A percentile compares a stretch with the other conserved stretches of the same genome.
Evolutionary conservation across 2,113 vertebrate species (phyloP).

Genomic region (Coracopsis vasa): DNA sequence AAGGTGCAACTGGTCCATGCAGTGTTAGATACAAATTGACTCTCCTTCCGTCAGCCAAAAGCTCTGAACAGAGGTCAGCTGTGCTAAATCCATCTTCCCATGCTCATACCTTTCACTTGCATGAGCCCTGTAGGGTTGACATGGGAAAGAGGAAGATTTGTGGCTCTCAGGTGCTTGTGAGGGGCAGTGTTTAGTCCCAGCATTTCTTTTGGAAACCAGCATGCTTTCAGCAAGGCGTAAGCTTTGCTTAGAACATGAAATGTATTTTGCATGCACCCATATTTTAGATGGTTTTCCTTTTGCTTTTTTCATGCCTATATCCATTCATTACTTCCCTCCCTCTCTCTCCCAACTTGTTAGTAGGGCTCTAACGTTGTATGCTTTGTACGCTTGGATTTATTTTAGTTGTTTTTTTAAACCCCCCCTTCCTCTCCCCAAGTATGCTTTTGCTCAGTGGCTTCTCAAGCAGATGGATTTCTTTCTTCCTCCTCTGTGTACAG

Average conservation of each 20-base stretch:
- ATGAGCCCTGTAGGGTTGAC: background rate
- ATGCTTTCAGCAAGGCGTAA: background rate
- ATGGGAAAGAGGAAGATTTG: background rate
- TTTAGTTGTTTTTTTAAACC: background rate
- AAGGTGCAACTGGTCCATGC: rapidly evolving
- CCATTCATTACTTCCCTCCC: background rate
- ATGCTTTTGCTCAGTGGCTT: background rate
- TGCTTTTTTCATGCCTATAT: background rate
- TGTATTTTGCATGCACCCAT: background rate
- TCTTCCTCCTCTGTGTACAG: background rate
- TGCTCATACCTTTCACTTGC: background rate
- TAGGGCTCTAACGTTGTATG: background rate
- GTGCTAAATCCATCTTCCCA: background rate
- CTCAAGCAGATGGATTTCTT: background rate
- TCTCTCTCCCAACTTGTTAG: background rate
- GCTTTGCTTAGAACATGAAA: background rate
- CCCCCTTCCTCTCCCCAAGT: background rate
- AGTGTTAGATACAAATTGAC: background rate
- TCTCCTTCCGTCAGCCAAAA: background rate
- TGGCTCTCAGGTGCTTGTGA: background rate
- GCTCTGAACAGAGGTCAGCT: constrained; percentile 30
- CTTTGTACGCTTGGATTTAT: background rate
- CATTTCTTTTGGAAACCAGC: background rate
- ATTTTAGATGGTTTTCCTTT: background rate
- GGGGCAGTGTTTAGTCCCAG: background rate